A percentile compares a stretch with the other conserved stretches of the same genome.
These are phyloP conservation scores for Peromyscus eremicus DNA, from an alignment of 2,797 vertebrate species.

Conservation along the genomic window DNA sequence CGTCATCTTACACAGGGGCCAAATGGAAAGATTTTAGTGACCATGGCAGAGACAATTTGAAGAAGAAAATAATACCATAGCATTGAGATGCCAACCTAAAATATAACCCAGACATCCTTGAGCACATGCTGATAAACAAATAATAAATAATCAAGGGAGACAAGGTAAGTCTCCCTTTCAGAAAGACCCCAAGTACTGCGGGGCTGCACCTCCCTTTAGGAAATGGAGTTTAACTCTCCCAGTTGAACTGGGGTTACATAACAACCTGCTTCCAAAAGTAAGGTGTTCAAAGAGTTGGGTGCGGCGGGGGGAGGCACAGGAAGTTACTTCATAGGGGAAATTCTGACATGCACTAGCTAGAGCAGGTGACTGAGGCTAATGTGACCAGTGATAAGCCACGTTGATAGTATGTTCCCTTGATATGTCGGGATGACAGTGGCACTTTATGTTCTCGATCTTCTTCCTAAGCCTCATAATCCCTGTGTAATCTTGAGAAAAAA, in stretches of 20 bases:
- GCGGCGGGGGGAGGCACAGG: not conserved
- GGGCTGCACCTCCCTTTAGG: no score
- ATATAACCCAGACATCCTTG: not conserved
- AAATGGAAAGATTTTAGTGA: not conserved
- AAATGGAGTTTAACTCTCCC: not conserved
- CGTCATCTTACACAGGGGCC: not conserved
- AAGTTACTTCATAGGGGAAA: not conserved
- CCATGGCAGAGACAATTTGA: not conserved
- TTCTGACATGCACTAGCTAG: not conserved
- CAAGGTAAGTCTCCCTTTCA: not conserved
- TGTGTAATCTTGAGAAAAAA: not conserved
- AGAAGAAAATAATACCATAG: not conserved
- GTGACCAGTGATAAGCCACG: not conserved
- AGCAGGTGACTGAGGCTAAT: not conserved
- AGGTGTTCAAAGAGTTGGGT: not conserved
- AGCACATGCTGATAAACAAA: not conserved
- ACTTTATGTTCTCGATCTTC: not conserved
- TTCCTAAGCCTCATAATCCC: not conserved
- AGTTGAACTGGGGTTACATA: not conserved
- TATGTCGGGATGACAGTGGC: not conserved
- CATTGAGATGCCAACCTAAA: slow-evolving; percentile 35
- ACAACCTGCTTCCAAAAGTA: not conserved
- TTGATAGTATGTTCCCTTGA: not conserved
- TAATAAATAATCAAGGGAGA: not conserved
- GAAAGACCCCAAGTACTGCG: not conserved